Evolutionary conservation across 1,140 invertebrate genomes (phyloP), one percentile per base, ranked within the genome.

Genomic region (roundworm (Caenorhabditis elegans)): DNA sequence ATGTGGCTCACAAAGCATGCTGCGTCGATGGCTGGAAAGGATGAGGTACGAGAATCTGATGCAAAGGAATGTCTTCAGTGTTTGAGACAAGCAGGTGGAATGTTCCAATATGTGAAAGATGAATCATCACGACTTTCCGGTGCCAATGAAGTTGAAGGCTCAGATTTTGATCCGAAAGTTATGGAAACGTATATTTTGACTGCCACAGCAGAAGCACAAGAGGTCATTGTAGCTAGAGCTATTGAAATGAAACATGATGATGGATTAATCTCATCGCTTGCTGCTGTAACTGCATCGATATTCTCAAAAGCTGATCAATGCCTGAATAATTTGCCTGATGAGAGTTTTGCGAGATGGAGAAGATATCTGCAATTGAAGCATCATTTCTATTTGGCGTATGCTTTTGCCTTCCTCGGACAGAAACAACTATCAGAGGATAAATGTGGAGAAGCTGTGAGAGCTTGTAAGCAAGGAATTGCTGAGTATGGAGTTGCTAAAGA

Each of bases 1-100:
- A 87, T 94, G 76, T 94, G 93, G 93, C 92, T 93, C 82, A 93
- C 93, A 89, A 94, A 94, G 88, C 93, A 93, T 91, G 93, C 93
- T 49, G 92, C 93, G 22, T 92, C 92, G 90, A 90, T 93, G 81
- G 93, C 93, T 84, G 92, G 91, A 15, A 93, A 93, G 86, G 92
- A 93, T 85, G 92, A 93, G 70, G 92, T 80, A 3, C 11, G 22
- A 19, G 93, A 93, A 92, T 91, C 93, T 60, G 93, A 93, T 87
- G 93, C 93, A 5, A 94, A 94, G 90, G 92, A 93, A 86, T 92
- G 93, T 34, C 93, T 94, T 86, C 92, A 91, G 70, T 92, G 92
- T 90, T 86, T 94, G 43, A 90, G 92, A 85, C 91, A 92, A 82
- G 93, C 93, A 46, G 93, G 93, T 83, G 93, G 93, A 77, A 91